Evolutionary conservation across 2,113 vertebrate species (phyloP).

Genomic region (Nothoprocta pentlandii): DNA sequence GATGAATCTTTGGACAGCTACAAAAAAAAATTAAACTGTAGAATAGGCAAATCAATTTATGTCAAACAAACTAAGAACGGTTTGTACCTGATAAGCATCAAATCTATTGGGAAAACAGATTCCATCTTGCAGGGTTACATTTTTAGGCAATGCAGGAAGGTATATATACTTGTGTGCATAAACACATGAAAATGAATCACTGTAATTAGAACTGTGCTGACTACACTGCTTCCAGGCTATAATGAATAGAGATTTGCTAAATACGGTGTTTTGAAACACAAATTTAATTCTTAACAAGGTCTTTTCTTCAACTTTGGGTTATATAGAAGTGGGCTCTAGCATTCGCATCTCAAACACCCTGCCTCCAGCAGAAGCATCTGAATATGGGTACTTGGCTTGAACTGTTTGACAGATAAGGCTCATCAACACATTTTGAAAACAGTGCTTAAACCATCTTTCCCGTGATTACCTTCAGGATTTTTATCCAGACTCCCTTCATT

Average conservation of each 20-base stretch:
- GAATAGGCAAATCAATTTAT: background rate
- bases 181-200: background rate
- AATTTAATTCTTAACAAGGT: background rate
- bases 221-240: background rate
- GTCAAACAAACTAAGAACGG: background rate
- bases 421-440: background rate
- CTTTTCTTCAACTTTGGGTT: background rate
- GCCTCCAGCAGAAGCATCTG: background rate
- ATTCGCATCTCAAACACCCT: constrained; percentile 1
- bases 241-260: background rate
- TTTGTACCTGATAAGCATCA: background rate
- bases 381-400: background rate
- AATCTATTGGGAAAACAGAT: background rate
- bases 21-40: background rate
- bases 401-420: background rate
- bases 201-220: background rate
- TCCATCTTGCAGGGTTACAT: background rate
- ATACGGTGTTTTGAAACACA: background rate
- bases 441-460: background rate
- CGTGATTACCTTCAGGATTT: background rate
- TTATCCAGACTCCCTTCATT: background rate
- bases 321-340: background rate
- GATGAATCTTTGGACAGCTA: background rate
- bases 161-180: background rate
- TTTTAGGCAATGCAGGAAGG: background rate